phyloP scores from a whole-genome alignment of 2,113 vertebrate species.

The Diadophis punctatus region DNA sequence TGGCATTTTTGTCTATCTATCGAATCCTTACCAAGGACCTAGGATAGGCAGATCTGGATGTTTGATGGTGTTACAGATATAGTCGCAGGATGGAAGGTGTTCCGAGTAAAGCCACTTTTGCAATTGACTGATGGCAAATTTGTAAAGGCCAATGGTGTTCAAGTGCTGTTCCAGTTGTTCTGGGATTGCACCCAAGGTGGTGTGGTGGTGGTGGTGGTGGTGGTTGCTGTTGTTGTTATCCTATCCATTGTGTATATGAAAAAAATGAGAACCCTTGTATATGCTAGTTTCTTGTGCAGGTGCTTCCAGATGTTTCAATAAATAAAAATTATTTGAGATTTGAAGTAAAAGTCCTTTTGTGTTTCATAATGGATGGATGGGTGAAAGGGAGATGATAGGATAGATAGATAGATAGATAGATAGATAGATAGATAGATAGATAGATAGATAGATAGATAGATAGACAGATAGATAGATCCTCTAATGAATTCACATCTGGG shows the following conservation, averaged over 20 bases:
- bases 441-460: background rate
- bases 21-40: too few relatives aligned
- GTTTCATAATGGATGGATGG: background rate
- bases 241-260: background rate
- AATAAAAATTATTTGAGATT: background rate
- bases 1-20: too few relatives aligned
- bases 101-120: too few relatives aligned
- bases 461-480: background rate
- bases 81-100: too few relatives aligned
- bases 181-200: too few relatives aligned
- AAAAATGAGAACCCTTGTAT: background rate
- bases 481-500: background rate
- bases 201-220: too few relatives aligned
- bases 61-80: too few relatives aligned
- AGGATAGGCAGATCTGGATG: too few relatives aligned
- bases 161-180: too few relatives aligned
- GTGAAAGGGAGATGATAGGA: background rate
- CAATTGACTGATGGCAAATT: too few relatives aligned
- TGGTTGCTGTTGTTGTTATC: too few relatives aligned
- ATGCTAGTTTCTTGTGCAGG: background rate
- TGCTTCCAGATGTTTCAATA: background rate
- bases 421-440: background rate
- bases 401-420: background rate
- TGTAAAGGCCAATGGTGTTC: too few relatives aligned
- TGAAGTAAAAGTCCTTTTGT: background rate